Percentiles rank a stretch among this genome's conserved stretches.
phyloP scores from a whole-genome alignment of 2,113 vertebrate species.

The Dasyprocta punctata region DNA sequence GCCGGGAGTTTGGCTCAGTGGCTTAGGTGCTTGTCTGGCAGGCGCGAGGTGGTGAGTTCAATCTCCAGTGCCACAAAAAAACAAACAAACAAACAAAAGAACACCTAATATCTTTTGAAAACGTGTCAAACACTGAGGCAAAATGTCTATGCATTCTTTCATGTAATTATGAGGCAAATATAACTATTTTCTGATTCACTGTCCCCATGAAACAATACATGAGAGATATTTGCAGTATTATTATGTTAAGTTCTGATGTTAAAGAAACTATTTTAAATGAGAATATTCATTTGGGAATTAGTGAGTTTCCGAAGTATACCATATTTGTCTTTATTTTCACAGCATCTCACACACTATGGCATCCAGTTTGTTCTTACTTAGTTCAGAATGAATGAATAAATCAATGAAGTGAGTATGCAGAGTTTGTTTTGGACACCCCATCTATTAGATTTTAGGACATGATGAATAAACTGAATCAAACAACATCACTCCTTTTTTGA shows the following conservation, averaged over 20 bases:
- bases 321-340: neutral
- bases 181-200: neutral
- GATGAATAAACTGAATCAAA: neutral
- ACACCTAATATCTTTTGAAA: neutral
- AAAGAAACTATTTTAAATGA: neutral
- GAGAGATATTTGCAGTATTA: neutral
- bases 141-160: neutral
- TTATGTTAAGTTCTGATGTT: neutral
- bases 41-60: too few relatives aligned
- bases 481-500: neutral
- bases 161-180: neutral
- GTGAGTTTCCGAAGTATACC: neutral
- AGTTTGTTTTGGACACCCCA: neutral
- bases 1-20: too few relatives aligned
- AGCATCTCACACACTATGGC: neutral
- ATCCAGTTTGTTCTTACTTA: neutral
- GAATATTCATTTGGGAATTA: neutral
- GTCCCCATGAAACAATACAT: neutral
- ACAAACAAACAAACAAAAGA: too few relatives aligned
- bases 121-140: neutral
- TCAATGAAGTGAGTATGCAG: neutral
- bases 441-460: neutral
- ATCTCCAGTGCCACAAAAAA: too few relatives aligned
- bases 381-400: neutral
- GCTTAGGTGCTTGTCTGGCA: too few relatives aligned